Evolutionary conservation across 2,888 invertebrate species (phyloP), one percentile per base, ranked within the genome.

Genomic region (Teleiodes luculella): DNA sequence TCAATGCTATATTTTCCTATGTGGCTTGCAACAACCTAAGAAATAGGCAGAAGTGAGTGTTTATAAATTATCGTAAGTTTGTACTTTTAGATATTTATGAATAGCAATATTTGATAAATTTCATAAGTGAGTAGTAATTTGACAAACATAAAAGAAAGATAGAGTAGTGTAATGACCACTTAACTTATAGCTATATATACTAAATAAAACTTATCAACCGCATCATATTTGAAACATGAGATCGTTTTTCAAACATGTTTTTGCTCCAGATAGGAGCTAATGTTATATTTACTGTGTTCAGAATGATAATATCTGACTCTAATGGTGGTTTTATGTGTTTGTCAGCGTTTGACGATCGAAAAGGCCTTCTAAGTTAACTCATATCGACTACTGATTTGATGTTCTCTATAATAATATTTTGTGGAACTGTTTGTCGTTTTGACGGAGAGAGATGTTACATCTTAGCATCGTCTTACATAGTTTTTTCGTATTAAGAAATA

Each of bases 241-340:
- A 41, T 36, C 20, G 28, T 55, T 45, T 47, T 18, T 14, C 55
- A 52, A 52, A 52, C 61, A 62, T 63, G 57, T 66, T 63, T 61
- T 59, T 54, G 47, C 37, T 30, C 48, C 13, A 11, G 31, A 24
- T 53, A 53, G 48, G 45, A 55, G 55, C 56, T 58, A 61, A 64
- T 65, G 64, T 61, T 56, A 63, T 63, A 67, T 65, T 67, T 64
- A 67, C 62, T 61, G 59, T 61, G 57, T 54, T 58, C 61, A 57
- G 55, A 61, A 63, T 55, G 53, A 56, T 57, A 41, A 10, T 37
- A 52, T 28, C 50, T 10, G 18, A 48, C 39, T 50, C 48, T 59
- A 64, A 67, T 67, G 65, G 64, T 43, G 31, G 59, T 67, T 65
- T 67, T 67, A 67, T 67, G 59, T 64, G 61, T 61, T 62, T 59